phyloP scores from a whole-genome alignment of 2,888 invertebrate genomes.

The Heliconius aoede region DNA sequence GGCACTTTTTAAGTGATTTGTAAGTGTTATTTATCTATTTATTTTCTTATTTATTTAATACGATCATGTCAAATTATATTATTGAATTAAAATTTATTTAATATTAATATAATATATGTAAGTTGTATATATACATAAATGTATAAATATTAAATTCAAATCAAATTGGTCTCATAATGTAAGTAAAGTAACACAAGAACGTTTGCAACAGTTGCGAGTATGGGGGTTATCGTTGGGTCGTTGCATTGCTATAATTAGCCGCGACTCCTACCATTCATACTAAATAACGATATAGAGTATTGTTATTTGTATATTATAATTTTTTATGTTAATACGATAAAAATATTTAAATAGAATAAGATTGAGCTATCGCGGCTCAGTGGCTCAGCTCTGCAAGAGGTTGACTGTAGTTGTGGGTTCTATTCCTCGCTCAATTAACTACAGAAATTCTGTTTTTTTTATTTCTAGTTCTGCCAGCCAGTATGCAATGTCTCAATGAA shows the following conservation, averaged over 20 bases:
- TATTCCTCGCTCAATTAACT: background rate
- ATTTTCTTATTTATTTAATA: too few relatives aligned
- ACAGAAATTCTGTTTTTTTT: background rate
- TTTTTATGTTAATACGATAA: background rate
- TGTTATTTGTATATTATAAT: too few relatives aligned
- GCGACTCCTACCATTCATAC: slow-evolving; percentile 60
- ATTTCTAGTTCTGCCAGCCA: too few relatives aligned
- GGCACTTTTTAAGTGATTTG: too few relatives aligned
- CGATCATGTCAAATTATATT: too few relatives aligned
- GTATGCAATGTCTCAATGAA: background rate
- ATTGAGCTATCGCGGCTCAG: background rate
- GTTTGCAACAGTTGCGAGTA: slow-evolving; percentile 43
- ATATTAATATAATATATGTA: too few relatives aligned
- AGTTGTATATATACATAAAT: background rate
- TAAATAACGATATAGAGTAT: slow-evolving; percentile 49
- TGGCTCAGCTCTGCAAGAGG: background rate
- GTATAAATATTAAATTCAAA: background rate
- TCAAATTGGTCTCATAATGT: slow-evolving; percentile 7
- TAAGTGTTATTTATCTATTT: too few relatives aligned
- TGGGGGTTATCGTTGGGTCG: slow-evolving; percentile 64
- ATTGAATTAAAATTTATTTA: background rate
- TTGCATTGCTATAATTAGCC: slow-evolving; percentile 66
- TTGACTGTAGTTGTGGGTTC: background rate
- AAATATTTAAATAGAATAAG: background rate
- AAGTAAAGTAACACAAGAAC: slow-evolving; percentile 24